Percentiles rank a stretch among this genome's conserved stretches.
Conservation (phyloP, 2,888 invertebrate species). For the Saturnia japonica region DNA sequence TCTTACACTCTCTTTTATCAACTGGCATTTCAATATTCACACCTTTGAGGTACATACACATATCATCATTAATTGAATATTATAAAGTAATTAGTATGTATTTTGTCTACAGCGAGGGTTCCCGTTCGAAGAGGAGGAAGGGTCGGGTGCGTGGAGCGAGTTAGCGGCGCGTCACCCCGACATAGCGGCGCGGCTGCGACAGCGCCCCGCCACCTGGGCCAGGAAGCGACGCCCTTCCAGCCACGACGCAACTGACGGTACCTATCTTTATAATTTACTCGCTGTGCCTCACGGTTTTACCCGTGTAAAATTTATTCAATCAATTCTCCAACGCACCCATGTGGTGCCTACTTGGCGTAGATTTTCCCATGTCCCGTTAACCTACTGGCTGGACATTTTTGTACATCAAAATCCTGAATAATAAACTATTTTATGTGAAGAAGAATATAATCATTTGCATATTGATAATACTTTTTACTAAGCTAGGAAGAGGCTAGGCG, state of each 20-base stretch:
- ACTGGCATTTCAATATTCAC: too few species aligned
- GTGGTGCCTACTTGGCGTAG: too few species aligned
- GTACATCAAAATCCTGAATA: background rate
- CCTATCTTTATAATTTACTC: background rate
- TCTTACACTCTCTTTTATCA: too few species aligned
- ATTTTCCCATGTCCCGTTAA: background rate
- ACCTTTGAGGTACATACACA: too few species aligned
- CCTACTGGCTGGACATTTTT: background rate
- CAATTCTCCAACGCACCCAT: too few species aligned
- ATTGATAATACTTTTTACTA: background rate
- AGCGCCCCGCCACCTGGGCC: constrained; percentile 76
- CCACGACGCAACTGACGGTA: constrained; percentile 71
- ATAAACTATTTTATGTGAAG: background rate
- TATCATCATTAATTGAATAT: background rate
- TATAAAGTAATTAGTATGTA: background rate
- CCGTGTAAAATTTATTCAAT: too few species aligned
- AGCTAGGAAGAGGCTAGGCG: background rate
- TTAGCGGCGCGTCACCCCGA: constrained; percentile 88
- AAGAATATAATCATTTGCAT: background rate
- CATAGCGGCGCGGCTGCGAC: constrained; percentile 86
- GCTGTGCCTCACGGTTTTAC: background rate
- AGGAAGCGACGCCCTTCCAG: constrained; percentile 73
- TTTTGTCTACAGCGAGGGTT: constrained; percentile 81
- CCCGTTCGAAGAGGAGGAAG: constrained; percentile 85
- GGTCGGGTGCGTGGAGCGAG: constrained; percentile 84